Conservation (phyloP, 2,888 invertebrate species). For the Drosophila fulvimacula region DNA sequence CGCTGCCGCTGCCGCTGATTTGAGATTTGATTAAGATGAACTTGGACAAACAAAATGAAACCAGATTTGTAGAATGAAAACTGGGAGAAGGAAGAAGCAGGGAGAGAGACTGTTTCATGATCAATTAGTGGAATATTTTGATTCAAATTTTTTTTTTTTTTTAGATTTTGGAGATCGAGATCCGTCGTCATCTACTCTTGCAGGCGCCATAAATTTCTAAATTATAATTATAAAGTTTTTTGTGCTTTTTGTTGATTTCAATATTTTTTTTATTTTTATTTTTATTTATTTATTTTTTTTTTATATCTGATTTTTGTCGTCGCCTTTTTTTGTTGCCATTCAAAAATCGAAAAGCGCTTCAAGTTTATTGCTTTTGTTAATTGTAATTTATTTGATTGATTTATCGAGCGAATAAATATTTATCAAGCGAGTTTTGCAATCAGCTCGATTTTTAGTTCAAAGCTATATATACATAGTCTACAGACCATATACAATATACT, state of each 20-base stretch:
- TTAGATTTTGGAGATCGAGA: not conserved
- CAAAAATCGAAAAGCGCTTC: constrained; percentile 50
- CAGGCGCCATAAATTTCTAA: constrained; percentile 71
- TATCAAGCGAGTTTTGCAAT: constrained; percentile 76
- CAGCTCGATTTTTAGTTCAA: constrained; percentile 45
- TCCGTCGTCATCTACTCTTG: constrained; percentile 27
- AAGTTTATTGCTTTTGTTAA: constrained; percentile 78
- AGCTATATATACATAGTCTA: no score
- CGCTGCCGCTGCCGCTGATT: constrained; percentile 42
- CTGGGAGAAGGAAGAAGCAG: not conserved
- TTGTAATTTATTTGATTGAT: constrained; percentile 81
- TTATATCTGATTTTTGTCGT: constrained; percentile 33
- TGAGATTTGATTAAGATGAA: constrained; percentile 67
- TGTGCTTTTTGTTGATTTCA: constrained; percentile 6
- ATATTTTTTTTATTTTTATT: no score
- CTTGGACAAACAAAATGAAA: constrained; percentile 57
- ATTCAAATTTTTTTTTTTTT: constrained; percentile 19
- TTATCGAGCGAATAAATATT: constrained; percentile 76
- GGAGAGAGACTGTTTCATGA: constrained; percentile 46
- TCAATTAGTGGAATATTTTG: constrained; percentile 70
- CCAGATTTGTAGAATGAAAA: constrained; percentile 57
- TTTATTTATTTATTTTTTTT: no score
- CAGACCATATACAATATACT: no score
- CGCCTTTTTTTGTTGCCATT: constrained; percentile 36
- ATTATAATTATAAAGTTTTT: constrained; percentile 69